Percentiles rank a stretch among this genome's conserved stretches.
Conservation (phyloP, 2,888 invertebrate species). For the Kuschelorhynchus macadamiae region DNA sequence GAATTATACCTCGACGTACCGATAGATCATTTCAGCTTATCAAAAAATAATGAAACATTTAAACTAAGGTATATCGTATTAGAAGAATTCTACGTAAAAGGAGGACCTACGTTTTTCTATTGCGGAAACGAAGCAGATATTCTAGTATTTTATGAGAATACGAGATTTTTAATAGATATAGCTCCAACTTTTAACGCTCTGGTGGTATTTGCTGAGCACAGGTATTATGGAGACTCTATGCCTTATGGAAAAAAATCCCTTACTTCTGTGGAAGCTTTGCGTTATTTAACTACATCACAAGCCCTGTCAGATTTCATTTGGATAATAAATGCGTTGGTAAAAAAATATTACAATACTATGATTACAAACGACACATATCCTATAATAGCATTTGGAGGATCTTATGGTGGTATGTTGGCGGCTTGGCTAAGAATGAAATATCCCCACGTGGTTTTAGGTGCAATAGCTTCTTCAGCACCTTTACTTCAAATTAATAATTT, state of each 20-base stretch:
- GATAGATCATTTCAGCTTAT: slow-evolving; percentile 89
- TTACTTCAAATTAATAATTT: slow-evolving; percentile 87
- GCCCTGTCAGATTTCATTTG: slow-evolving; percentile 94
- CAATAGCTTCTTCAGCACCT: slow-evolving; percentile 94
- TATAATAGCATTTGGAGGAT: slow-evolving; percentile 86
- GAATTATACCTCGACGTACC: slow-evolving; percentile 73
- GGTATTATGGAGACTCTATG: slow-evolving; percentile 92
- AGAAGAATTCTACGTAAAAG: slow-evolving; percentile 78
- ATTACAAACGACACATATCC: slow-evolving; percentile 72
- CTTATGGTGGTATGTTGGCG: slow-evolving; percentile 98
- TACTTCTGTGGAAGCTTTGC: slow-evolving; percentile 75
- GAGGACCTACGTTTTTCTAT: slow-evolving; percentile 92
- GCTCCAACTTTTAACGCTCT: slow-evolving; percentile 85
- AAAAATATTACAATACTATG: slow-evolving; percentile 52
- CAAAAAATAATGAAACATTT: slow-evolving; percentile 76
- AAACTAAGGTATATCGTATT: slow-evolving; percentile 85
- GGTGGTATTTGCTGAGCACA: slow-evolving; percentile 93
- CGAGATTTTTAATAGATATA: slow-evolving; percentile 95
- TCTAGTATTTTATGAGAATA: slow-evolving; percentile 89
- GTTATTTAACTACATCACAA: slow-evolving; percentile 90
- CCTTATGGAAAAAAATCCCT: slow-evolving; percentile 88
- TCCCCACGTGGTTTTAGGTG: slow-evolving; percentile 88
- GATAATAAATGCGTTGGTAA: slow-evolving; percentile 77
- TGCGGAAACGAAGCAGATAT: slow-evolving; percentile 97
- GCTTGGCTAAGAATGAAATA: slow-evolving; percentile 98